Base-by-base conservation (phyloP, 2,797 vertebrate genomes). In the Hylomyscus alleni region DNA sequence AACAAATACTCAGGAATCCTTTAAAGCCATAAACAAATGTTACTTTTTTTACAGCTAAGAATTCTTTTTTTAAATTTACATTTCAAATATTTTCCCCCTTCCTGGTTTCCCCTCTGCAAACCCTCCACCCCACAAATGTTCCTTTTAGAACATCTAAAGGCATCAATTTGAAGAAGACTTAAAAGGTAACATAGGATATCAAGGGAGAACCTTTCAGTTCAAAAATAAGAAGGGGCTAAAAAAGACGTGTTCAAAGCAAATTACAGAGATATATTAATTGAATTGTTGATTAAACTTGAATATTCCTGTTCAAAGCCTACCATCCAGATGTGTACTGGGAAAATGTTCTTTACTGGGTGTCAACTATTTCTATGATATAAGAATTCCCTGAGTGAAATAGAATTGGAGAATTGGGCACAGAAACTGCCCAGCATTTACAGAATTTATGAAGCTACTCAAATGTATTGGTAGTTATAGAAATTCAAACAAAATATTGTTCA, bases 121-220 rank as follows among this genome's bases (percentile, higher is more conserved):
- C 69, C 19, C n/a, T 3, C n/a, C 3, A 20, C 69, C n/a, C 15
- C 6, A 72, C 17, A 87, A 52, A 20, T 44, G 1, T 73, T 17
- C 69, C n/a, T 84, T 87, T 90, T 22, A 65, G 54, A 85, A 77
- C 14, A 69, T 65, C 15, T 44, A 62, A 95, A 95, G 80, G 34
- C 11, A 29, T 80, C 67, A 37, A 29, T 47, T 34, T 67, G 44
- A 12, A 84, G 47, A 80, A 94, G 76, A 44, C 5, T 54, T 37
- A 69, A 44, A 69, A 81, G 13, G 0, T 44, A 86, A 82, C 29
- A 91, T 20, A 69, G 20, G 15, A 56, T 88, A 40, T 75, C 13
- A 72, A 52, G 8, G 17, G 20, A 60, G 11, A 44, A 82, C 37
- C 40, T 91, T 94, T 85, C 26, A 62, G 15, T 54, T 6, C 67